phyloP scores from a whole-genome alignment of 2,888 invertebrate species.

The Nomada hirtipes region DNA sequence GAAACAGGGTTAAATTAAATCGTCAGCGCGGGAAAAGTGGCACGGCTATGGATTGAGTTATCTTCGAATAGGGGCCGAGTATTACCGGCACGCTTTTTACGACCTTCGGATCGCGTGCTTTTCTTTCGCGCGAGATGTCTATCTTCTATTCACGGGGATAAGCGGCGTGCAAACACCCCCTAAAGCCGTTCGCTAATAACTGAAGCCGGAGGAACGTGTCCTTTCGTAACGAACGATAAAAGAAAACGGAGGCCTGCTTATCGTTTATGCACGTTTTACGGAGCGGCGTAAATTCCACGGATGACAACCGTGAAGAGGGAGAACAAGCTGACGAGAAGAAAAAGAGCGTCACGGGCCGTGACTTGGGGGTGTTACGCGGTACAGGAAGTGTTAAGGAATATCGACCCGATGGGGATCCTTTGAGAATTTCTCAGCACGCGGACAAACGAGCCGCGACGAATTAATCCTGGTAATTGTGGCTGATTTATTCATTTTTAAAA shows the following conservation, averaged over 20 bases:
- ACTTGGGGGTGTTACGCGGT: background rate
- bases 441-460: background rate
- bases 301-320: conserved; percentile 25
- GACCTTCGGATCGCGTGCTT: conserved; percentile 38
- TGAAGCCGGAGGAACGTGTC: background rate
- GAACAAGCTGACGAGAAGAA: background rate
- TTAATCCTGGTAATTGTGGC: background rate
- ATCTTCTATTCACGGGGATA: conserved; percentile 22
- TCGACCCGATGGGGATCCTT: background rate
- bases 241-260: background rate
- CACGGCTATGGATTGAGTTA: conserved; percentile 11
- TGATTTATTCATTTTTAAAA: background rate
- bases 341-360: background rate
- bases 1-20: background rate
- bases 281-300: conserved; percentile 15
- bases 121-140: conserved; percentile 33
- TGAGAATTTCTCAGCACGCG: background rate
- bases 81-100: conserved; percentile 32
- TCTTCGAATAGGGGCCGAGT: background rate
- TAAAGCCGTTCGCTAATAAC: conserved; percentile 14
- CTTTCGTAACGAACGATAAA: conserved; percentile 25
- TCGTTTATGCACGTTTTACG: conserved; percentile 25
- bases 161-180: conserved; percentile 24
- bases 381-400: background rate
- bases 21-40: background rate